Conservation (phyloP, 2,113 vertebrate genomes). For the Hippopotamus amphibius region DNA sequence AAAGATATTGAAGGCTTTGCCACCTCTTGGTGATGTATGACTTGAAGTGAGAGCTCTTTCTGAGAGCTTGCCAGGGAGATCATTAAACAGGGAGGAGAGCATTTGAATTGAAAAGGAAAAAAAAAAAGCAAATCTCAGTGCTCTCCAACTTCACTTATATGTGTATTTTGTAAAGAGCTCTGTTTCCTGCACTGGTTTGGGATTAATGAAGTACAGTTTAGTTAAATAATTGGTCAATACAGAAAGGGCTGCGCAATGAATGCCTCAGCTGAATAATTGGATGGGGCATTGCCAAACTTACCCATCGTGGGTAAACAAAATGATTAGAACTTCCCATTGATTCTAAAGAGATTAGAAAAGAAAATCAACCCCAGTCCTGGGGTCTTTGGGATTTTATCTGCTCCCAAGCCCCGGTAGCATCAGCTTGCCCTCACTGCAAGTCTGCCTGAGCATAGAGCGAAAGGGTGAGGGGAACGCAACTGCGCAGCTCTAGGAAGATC, state of each 20-base stretch:
- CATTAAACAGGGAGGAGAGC: slow-evolving; percentile 80
- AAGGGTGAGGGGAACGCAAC: slow-evolving; percentile 56
- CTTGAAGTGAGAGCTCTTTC: slow-evolving; percentile 76
- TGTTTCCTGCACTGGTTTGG: slow-evolving; percentile 79
- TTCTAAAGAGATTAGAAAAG: slow-evolving; percentile 72
- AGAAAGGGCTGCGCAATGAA: slow-evolving; percentile 81
- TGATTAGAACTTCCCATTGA: slow-evolving; percentile 83
- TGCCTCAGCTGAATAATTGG: slow-evolving; percentile 83
- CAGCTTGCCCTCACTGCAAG: slow-evolving; percentile 33
- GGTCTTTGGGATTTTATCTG: slow-evolving; percentile 69
- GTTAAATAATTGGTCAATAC: slow-evolving; percentile 89
- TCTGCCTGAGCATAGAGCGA: slow-evolving; percentile 58
- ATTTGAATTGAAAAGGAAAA: slow-evolving; percentile 67
- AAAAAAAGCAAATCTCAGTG: slow-evolving; percentile 61
- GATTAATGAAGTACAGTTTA: slow-evolving; percentile 88
- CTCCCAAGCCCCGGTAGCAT: slow-evolving; percentile 4
- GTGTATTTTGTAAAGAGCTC: slow-evolving; percentile 69
- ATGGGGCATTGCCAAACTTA: slow-evolving; percentile 81
- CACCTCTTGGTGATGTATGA: slow-evolving; percentile 81
- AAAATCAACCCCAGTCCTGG: slow-evolving; percentile 68
- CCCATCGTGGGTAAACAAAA: slow-evolving; percentile 84
- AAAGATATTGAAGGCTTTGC: slow-evolving; percentile 82
- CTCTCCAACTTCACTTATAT: slow-evolving; percentile 73
- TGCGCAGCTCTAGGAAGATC: slow-evolving; percentile 55
- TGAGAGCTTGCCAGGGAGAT: slow-evolving; percentile 82